Evolutionary conservation across 1,140 invertebrate species (phyloP).

Genomic region (Zeugodacus cucurbitae): DNA sequence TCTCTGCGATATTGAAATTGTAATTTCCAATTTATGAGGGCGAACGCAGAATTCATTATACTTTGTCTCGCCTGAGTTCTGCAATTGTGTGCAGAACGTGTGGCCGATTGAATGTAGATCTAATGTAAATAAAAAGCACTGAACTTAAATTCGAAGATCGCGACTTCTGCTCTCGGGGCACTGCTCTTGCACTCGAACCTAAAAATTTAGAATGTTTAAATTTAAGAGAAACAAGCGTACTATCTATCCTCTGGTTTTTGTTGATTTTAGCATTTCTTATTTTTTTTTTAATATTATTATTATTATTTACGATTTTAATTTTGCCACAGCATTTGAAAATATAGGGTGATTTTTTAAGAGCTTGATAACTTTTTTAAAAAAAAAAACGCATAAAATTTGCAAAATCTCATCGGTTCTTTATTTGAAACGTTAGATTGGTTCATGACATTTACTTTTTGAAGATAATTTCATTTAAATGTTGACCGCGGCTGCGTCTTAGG

Average conservation of each 20-base stretch:
- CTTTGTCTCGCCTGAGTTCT: not conserved
- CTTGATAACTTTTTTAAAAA: too few species aligned
- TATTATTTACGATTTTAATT: not conserved
- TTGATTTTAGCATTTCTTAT: not conserved
- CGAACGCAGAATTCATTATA: not conserved
- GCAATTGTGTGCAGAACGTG: not conserved
- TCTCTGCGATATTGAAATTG: not conserved
- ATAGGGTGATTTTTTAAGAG: too few species aligned
- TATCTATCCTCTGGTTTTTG: not conserved
- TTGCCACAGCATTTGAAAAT: slow-evolving; percentile 11
- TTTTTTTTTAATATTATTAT: not conserved
- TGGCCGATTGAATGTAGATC: not conserved
- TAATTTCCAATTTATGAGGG: not conserved
- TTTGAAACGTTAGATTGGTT: too few species aligned
- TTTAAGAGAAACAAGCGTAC: not conserved
- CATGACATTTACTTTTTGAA: too few species aligned
- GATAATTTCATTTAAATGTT: too few species aligned
- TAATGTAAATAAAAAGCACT: not conserved
- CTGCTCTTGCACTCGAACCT: not conserved
- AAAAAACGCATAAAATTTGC: too few species aligned
- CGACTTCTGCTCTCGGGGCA: too few species aligned
- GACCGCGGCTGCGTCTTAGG: too few species aligned
- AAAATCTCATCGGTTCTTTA: too few species aligned
- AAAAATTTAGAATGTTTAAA: not conserved
- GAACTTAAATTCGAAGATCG: not conserved